These are phyloP conservation scores for Allobates femoralis DNA, from an alignment of 2,797 vertebrate genomes.

Conservation along the genomic window DNA sequence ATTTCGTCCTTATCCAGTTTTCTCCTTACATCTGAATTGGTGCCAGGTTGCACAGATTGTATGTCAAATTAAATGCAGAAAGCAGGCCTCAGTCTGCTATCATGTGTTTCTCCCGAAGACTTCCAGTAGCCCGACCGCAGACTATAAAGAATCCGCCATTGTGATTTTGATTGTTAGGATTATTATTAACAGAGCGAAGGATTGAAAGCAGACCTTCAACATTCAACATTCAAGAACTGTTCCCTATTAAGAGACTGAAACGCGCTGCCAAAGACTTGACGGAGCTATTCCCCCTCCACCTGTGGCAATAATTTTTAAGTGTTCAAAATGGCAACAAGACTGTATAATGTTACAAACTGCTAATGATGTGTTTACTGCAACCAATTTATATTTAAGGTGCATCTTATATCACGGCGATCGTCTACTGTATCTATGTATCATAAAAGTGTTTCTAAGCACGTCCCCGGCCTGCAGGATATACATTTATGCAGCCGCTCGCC, in stretches of 20 bases:
- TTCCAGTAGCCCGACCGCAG: conserved; percentile 67
- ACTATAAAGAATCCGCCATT: conserved; percentile 39
- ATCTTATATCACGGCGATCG: conserved; percentile 45
- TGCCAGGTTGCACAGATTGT: conserved; percentile 76
- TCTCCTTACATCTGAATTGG: conserved; percentile 73
- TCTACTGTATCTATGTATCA: conserved; percentile 31
- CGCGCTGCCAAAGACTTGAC: conserved; percentile 47
- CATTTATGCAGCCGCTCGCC: background rate
- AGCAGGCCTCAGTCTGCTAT: conserved; percentile 72
- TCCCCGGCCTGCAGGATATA: conserved; percentile 9
- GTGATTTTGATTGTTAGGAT: conserved; percentile 55
- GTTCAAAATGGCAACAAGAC: conserved; percentile 47
- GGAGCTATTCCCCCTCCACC: conserved; percentile 48
- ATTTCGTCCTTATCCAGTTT: conserved; percentile 70
- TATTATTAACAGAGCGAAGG: conserved; percentile 57
- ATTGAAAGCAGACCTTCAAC: conserved; percentile 70
- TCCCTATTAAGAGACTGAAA: conserved; percentile 63
- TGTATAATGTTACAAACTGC: conserved; percentile 47
- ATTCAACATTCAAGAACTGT: conserved; percentile 74
- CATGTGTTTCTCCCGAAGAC: conserved; percentile 72
- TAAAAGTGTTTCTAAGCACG: conserved; percentile 17
- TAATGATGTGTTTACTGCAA: conserved; percentile 61
- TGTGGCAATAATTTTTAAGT: conserved; percentile 61
- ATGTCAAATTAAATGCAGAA: conserved; percentile 74
- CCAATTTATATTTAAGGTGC: conserved; percentile 53